Percentiles rank a stretch among this genome's conserved stretches.
Conservation (phyloP, 2,888 invertebrate genomes). For the Stenodema calcarata region DNA sequence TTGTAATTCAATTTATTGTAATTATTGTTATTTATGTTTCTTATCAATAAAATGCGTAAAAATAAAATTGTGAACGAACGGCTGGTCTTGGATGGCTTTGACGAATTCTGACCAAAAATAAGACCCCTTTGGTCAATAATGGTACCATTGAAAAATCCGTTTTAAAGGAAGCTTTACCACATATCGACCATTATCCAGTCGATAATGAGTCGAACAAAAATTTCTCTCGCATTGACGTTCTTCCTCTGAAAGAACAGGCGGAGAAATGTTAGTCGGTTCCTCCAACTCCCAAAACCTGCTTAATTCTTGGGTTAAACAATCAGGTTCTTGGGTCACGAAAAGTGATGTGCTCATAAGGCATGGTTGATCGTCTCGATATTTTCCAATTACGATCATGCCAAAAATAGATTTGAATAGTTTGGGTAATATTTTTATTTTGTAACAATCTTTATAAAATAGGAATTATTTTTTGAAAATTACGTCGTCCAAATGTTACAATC, state of each 20-base stretch:
- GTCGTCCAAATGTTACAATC: no score
- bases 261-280: not conserved
- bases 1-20: no score
- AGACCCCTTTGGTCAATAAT: no score
- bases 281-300: not conserved
- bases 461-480: no score
- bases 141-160: no score
- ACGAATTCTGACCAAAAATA: no score
- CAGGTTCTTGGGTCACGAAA: not conserved
- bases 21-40: no score
- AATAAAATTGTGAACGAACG: no score
- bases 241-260: not conserved
- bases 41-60: no score
- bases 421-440: no score
- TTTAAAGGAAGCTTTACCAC: not conserved
- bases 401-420: constrained; percentile 3
- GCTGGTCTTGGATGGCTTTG: no score
- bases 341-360: not conserved
- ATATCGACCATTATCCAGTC: not conserved
- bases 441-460: no score
- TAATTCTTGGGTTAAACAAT: not conserved
- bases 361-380: not conserved
- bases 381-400: not conserved
- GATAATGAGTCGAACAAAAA: not conserved
- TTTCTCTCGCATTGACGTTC: not conserved